phyloP scores from a whole-genome alignment of 2,113 vertebrate genomes.

The Sebastes schlegelii region DNA sequence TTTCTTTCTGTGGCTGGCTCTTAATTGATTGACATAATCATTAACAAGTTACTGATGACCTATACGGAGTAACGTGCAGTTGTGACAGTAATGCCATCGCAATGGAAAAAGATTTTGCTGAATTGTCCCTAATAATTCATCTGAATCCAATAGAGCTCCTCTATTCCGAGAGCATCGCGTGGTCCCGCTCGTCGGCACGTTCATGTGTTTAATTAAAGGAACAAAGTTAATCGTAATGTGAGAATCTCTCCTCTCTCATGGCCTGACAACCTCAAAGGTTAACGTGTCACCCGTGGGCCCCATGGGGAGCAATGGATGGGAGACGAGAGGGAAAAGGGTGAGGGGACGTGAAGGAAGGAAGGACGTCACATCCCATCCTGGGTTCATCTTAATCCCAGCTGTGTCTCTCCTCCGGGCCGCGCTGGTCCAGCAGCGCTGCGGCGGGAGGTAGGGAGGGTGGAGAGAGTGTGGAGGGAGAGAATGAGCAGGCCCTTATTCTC shows the following conservation, averaged over 20 bases:
- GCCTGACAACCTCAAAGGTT: conserved; percentile 83
- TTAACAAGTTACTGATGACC: conserved; percentile 63
- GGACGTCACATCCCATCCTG: conserved; percentile 59
- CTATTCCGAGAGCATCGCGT: conserved; percentile 24
- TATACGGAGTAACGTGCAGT: conserved; percentile 26
- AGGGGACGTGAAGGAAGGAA: conserved; percentile 54
- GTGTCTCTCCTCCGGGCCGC: conserved; percentile 62
- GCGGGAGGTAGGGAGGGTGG: conserved; percentile 45
- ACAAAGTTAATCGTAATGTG: conserved; percentile 79
- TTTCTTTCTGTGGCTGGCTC: conserved; percentile 13
- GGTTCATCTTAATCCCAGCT: conserved; percentile 73
- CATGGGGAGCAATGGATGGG: conserved; percentile 66
- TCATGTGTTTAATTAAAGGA: conserved; percentile 79
- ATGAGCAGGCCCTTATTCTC: conserved; percentile 75
- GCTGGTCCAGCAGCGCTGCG: conserved; percentile 45
- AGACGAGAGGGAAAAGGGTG: conserved; percentile 40
- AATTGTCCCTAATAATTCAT: conserved; percentile 54
- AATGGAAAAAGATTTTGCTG: conserved; percentile 16
- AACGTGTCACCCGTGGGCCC: conserved; percentile 73
- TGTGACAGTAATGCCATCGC: conserved; percentile 59
- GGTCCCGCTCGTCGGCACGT: conserved; percentile 44
- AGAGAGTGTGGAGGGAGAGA: conserved; percentile 60
- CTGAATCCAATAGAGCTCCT: conserved; percentile 45
- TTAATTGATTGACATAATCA: conserved; percentile 61
- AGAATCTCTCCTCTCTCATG: conserved; percentile 73